Evolutionary conservation across 2,888 invertebrate genomes (phyloP).

Genomic region (Leucania comma): DNA sequence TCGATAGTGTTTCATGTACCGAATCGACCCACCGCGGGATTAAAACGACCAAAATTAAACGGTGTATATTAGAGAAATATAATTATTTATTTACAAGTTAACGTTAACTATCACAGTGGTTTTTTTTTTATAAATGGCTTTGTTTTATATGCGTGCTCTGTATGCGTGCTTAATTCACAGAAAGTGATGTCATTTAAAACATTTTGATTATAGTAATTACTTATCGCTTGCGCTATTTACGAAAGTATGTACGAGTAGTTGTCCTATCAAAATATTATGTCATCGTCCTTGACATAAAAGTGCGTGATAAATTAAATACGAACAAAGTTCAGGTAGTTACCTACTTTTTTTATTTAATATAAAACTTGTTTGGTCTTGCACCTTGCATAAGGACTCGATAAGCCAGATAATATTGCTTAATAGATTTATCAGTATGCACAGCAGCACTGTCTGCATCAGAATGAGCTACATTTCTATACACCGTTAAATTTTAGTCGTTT

Average conservation of each 20-base stretch:
- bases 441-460: neutral
- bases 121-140: too few relatives aligned
- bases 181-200: neutral
- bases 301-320: constrained; percentile 16
- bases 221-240: constrained; percentile 14
- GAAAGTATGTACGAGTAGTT: constrained; percentile 11
- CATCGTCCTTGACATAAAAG: constrained; percentile 45
- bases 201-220: constrained; percentile 10
- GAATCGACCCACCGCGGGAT: too few relatives aligned
- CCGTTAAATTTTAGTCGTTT: neutral
- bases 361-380: constrained; percentile 12
- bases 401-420: neutral
- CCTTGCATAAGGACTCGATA: neutral
- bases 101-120: too few relatives aligned
- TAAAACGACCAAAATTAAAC: too few relatives aligned
- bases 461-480: too few relatives aligned
- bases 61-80: too few relatives aligned
- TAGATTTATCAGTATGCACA: neutral
- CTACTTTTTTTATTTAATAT: neutral
- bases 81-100: too few relatives aligned
- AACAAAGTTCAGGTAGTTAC: constrained; percentile 3
- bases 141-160: too few relatives aligned
- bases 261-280: constrained; percentile 34
- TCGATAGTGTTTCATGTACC: too few relatives aligned
- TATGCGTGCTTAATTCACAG: neutral